phyloP scores from a whole-genome alignment of 1,140 invertebrate species.

The Yoshiicerus persimilis region DNA sequence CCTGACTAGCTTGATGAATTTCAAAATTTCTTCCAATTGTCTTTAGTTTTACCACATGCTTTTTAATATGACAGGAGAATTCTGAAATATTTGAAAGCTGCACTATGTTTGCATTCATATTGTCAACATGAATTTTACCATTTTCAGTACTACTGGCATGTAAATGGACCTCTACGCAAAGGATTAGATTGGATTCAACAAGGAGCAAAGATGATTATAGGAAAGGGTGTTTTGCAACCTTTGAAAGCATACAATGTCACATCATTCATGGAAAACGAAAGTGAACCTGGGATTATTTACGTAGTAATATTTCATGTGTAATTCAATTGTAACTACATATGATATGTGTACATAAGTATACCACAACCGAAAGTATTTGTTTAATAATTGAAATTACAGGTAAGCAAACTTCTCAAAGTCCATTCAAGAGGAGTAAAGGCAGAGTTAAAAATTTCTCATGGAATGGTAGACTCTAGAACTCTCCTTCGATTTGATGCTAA shows the following conservation, averaged over 20 bases:
- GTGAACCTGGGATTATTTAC: not conserved
- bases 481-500: not conserved
- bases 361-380: no score
- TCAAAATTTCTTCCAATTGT: no score
- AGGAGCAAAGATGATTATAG: not conserved
- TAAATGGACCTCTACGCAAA: not conserved
- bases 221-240: not conserved
- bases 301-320: no score
- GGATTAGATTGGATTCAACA: not conserved
- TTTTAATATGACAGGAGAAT: no score
- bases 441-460: not conserved
- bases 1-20: no score
- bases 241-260: not conserved
- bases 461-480: not conserved
- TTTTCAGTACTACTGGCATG: not conserved
- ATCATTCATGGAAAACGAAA: not conserved
- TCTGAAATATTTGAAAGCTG: no score
- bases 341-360: no score
- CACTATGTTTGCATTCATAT: no score
- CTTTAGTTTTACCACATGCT: no score
- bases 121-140: no score
- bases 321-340: no score
- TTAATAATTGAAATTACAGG: not conserved
- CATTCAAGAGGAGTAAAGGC: not conserved
- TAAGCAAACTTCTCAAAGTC: not conserved